Evolutionary conservation across 2,888 invertebrate genomes (phyloP).

Genomic region (Tiliacea aurago): DNA sequence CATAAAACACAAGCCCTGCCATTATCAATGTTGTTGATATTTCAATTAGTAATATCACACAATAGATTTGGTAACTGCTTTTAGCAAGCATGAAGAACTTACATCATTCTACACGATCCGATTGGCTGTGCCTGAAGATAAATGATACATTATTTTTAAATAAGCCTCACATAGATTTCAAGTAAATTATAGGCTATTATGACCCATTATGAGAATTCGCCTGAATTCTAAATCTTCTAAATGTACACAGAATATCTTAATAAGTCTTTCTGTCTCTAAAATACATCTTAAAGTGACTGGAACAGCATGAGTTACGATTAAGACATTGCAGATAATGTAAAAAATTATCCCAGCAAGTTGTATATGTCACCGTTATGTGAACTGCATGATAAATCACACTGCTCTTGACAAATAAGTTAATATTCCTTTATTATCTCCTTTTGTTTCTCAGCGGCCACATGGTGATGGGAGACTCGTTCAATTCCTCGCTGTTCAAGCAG

Average conservation of each 20-base stretch:
- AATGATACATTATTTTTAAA: background rate
- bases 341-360: too few species aligned
- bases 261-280: too few species aligned
- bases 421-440: background rate
- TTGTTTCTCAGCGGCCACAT: conserved; percentile 96
- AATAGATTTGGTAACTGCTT: background rate
- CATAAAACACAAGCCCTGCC: background rate
- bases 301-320: too few species aligned
- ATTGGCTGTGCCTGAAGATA: background rate
- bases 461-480: conserved; percentile 99
- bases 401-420: background rate
- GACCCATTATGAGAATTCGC: too few species aligned
- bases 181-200: too few species aligned
- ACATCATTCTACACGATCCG: background rate
- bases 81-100: conserved; percentile 2
- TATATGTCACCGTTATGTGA: too few species aligned
- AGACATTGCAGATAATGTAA: too few species aligned
- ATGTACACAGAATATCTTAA: too few species aligned
- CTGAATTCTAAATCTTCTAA: too few species aligned
- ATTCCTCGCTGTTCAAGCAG: conserved; percentile 99
- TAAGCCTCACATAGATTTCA: too few species aligned
- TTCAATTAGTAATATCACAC: background rate
- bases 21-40: conserved; percentile 12
- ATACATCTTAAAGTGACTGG: too few species aligned
- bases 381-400: background rate